Conservation (phyloP, 2,113 vertebrate genomes). For the Spea bombifrons region DNA sequence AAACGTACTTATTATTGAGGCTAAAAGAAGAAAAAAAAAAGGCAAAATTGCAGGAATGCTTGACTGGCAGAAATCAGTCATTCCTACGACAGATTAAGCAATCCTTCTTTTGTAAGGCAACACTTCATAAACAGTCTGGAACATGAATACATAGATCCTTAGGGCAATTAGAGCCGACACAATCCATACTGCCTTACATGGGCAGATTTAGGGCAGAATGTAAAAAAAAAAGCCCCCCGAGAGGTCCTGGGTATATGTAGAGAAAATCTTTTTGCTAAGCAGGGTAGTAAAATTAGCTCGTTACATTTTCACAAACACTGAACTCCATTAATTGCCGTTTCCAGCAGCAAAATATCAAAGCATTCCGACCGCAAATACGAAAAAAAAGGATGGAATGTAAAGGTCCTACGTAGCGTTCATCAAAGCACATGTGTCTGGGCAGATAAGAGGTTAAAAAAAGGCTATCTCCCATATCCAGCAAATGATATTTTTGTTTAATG, state of each 20-base stretch:
- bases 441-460: too few relatives aligned
- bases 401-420: too few relatives aligned
- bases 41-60: slow-evolving; percentile 4
- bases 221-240: slow-evolving; percentile 8
- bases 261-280: slow-evolving; percentile 24
- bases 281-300: slow-evolving; percentile 4
- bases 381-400: not conserved
- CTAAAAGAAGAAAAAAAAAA: slow-evolving; percentile 1
- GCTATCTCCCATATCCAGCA: too few relatives aligned
- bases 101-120: slow-evolving; percentile 32
- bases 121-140: slow-evolving; percentile 43
- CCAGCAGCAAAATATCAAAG: slow-evolving; percentile 14
- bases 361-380: not conserved
- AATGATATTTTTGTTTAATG: too few relatives aligned
- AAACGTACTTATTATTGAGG: slow-evolving; percentile 26
- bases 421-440: too few relatives aligned
- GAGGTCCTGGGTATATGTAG: not conserved
- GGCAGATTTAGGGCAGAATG: slow-evolving; percentile 3
- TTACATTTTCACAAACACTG: slow-evolving; percentile 20
- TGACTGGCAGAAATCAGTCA: slow-evolving; percentile 43
- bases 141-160: slow-evolving; percentile 36
- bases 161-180: slow-evolving; percentile 35
- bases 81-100: slow-evolving; percentile 21
- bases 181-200: not conserved
- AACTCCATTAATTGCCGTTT: slow-evolving; percentile 5